Evolutionary conservation across 2,113 vertebrate genomes (phyloP).

Genomic region (Prunella fulvescens): DNA sequence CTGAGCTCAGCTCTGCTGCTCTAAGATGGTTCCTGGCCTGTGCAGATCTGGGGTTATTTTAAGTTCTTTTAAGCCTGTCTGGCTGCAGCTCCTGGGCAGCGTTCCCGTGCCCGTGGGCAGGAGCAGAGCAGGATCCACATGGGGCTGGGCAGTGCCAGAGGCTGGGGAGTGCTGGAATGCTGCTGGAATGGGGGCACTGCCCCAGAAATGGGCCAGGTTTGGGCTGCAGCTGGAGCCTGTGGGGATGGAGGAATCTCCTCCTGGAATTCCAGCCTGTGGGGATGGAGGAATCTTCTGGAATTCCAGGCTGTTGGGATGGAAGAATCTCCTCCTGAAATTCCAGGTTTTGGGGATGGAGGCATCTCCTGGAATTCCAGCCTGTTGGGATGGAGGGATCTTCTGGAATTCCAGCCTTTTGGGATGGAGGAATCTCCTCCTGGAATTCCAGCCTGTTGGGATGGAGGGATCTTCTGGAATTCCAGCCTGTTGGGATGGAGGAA

Average conservation of each 20-base stretch:
- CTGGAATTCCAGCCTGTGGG: not conserved
- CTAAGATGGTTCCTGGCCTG: not conserved
- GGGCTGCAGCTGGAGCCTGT: not conserved
- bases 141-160: not conserved
- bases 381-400: not conserved
- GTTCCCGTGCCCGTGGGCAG: constrained; percentile 7
- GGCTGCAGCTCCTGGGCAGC: not conserved
- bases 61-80: not conserved
- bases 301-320: not conserved
- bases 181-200: not conserved
- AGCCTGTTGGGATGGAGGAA: not conserved
- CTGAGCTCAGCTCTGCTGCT: not conserved
- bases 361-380: not conserved
- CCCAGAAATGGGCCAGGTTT: not conserved
- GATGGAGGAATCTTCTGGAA: not conserved
- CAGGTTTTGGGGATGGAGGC: rapidly evolving
- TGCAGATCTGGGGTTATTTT: not conserved
- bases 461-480: not conserved
- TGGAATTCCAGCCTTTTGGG: not conserved
- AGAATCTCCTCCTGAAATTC: not conserved
- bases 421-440: not conserved
- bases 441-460: not conserved
- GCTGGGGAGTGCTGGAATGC: not conserved
- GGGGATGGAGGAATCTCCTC: not conserved
- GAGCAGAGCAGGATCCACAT: not conserved